Conservation (phyloP, 2,797 vertebrate genomes). For the Etheostoma perlongum region DNA sequence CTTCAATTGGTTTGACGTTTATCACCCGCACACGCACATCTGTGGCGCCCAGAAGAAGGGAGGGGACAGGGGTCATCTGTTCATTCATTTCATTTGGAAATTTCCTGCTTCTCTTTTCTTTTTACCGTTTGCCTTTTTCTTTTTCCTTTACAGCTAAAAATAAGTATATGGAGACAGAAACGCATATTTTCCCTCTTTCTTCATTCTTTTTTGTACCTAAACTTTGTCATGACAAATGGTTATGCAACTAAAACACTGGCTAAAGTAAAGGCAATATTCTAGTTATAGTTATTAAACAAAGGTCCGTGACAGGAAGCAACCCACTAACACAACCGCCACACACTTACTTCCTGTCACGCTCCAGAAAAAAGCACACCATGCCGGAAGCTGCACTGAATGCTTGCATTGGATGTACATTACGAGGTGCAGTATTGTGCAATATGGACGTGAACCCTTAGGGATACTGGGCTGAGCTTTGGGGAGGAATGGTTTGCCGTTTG, state of each 20-base stretch:
- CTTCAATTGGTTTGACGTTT: constrained; percentile 91
- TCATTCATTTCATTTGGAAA: constrained; percentile 67
- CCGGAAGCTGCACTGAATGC: background rate
- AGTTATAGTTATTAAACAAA: background rate
- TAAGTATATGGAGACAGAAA: background rate
- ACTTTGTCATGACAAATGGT: background rate
- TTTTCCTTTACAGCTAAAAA: constrained; percentile 3
- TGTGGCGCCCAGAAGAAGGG: constrained; percentile 78
- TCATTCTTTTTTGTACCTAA: background rate
- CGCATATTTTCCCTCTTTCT: background rate
- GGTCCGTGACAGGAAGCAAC: too few relatives aligned
- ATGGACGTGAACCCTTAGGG: background rate
- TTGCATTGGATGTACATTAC: background rate
- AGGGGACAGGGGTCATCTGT: constrained; percentile 44
- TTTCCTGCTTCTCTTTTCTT: constrained; percentile 45
- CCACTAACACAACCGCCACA: background rate
- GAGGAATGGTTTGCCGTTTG: background rate
- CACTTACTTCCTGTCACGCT: background rate
- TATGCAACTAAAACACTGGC: background rate
- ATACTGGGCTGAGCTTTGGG: background rate
- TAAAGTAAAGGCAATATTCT: background rate
- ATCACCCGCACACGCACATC: constrained; percentile 91
- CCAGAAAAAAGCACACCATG: background rate
- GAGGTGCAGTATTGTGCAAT: background rate
- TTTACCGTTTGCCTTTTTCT: constrained; percentile 16